Evolutionary conservation across 2,113 vertebrate species (phyloP).

Genomic region (Cyanoramphus novaezelandiae): DNA sequence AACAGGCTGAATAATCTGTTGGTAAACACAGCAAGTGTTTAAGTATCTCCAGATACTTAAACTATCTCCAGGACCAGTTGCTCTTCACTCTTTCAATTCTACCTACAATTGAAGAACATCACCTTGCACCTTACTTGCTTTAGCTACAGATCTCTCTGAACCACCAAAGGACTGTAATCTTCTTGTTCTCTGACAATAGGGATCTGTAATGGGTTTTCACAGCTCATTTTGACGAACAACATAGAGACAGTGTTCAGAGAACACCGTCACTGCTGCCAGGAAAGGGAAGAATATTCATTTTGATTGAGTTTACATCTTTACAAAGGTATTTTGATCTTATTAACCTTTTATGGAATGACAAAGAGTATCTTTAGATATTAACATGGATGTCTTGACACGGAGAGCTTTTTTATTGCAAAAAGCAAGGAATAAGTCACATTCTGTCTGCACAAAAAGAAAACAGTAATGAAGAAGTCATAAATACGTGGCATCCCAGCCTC

Average conservation of each 20-base stretch:
- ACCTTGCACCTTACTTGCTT: background rate
- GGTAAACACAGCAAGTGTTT: background rate
- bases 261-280: background rate
- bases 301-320: background rate
- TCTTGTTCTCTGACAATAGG: background rate
- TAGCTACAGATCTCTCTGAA: background rate
- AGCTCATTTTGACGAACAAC: background rate
- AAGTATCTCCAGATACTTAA: background rate
- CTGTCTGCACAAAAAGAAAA: background rate
- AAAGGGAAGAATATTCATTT: background rate
- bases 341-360: background rate
- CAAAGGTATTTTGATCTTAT: background rate
- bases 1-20: background rate
- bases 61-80: background rate
- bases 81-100: background rate
- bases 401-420: background rate
- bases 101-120: background rate
- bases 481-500: background rate
- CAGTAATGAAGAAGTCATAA: background rate
- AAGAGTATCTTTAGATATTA: background rate
- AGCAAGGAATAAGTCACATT: background rate
- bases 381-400: background rate
- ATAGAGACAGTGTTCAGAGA: background rate
- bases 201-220: background rate
- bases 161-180: background rate